These are phyloP conservation scores for Anthrax anthrax DNA, from an alignment of 2,888 invertebrate genomes.

Conservation along the genomic window DNA sequence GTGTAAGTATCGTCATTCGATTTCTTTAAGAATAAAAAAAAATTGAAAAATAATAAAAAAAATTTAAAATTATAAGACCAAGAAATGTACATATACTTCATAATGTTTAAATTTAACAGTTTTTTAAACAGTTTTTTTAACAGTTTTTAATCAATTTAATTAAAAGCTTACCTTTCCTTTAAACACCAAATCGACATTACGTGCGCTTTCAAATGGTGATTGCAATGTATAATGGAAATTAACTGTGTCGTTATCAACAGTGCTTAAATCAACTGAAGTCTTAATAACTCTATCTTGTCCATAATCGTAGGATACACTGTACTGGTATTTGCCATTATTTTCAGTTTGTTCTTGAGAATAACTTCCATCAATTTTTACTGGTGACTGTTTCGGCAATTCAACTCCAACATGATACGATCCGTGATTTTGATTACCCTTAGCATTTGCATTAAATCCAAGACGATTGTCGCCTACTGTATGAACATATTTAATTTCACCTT, in stretches of 20 bases:
- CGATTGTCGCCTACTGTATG: conserved; percentile 15
- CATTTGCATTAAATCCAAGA: conserved; percentile 12
- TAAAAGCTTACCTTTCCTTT: conserved; percentile 18
- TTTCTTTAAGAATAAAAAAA: conserved; percentile 21
- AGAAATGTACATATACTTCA: too few relatives aligned
- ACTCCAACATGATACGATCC: conserved; percentile 17
- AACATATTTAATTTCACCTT: conserved; percentile 17
- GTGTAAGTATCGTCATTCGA: conserved; percentile 34
- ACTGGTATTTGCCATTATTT: conserved; percentile 17
- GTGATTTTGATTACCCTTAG: conserved; percentile 18
- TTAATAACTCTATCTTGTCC: conserved; percentile 32
- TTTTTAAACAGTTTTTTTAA: too few relatives aligned
- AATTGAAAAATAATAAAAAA: conserved; percentile 6
- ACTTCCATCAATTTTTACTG: conserved; percentile 21
- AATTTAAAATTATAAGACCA: too few relatives aligned
- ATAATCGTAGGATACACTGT: conserved; percentile 21
- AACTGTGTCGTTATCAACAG: conserved; percentile 29
- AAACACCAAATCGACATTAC: conserved; percentile 37
- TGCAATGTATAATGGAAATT: conserved; percentile 33
- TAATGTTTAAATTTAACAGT: too few relatives aligned
- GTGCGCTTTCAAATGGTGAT: conserved; percentile 37
- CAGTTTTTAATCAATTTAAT: too few relatives aligned
- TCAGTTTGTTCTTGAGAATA: conserved; percentile 21
- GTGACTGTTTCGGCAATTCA: conserved; percentile 11
- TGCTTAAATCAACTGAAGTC: conserved; percentile 23